These are phyloP conservation scores for Mixornis gularis DNA, from an alignment of 2,113 vertebrate species.

Conservation along the genomic window DNA sequence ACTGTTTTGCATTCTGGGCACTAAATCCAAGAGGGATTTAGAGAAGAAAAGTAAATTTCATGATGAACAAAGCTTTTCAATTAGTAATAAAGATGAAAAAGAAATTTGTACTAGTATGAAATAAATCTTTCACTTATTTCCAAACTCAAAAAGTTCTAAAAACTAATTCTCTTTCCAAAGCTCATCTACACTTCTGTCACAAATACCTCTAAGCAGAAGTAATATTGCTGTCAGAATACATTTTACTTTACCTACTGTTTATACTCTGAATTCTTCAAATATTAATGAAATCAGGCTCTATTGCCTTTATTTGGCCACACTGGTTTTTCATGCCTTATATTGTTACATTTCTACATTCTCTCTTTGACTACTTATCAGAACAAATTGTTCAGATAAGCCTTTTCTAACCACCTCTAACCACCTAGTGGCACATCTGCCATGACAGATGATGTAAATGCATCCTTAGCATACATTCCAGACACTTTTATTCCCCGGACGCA, in stretches of 20 bases:
- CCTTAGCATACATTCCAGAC: not conserved
- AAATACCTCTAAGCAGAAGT: not conserved
- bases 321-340: not conserved
- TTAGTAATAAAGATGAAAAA: not conserved
- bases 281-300: not conserved
- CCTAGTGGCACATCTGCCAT: not conserved
- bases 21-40: not conserved
- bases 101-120: not conserved
- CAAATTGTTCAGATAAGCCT: not conserved
- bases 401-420: not conserved
- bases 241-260: not conserved
- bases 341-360: not conserved
- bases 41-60: not conserved
- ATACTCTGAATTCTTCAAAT: not conserved
- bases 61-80: not conserved
- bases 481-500: not conserved
- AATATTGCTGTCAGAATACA: not conserved
- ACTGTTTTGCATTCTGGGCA: not conserved
- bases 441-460: not conserved
- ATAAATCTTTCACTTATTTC: not conserved
- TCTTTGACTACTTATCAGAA: not conserved
- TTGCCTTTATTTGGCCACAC: not conserved
- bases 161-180: not conserved
- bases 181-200: not conserved
- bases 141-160: not conserved